Conservation (phyloP, 1,140 invertebrate genomes). For the Pogonus chalceus region DNA sequence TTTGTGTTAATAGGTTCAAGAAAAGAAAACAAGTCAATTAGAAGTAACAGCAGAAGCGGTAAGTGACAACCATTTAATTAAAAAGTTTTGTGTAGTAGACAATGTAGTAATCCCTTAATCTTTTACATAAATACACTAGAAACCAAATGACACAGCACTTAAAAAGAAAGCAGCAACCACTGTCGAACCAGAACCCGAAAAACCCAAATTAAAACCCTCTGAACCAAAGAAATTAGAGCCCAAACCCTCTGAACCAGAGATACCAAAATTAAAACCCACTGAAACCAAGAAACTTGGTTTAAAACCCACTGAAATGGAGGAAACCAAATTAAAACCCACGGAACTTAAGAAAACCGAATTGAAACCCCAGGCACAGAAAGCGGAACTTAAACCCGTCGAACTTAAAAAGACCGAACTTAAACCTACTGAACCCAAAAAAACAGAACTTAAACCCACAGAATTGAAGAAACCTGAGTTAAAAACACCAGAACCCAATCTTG, state of each 20-base stretch:
- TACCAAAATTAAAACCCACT: constrained; percentile 20
- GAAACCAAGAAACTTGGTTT: constrained; percentile 13
- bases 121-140: constrained; percentile 18
- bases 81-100: neutral
- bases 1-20: neutral
- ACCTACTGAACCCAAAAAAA: constrained; percentile 15
- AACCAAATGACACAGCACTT: constrained; percentile 26
- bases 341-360: constrained; percentile 15
- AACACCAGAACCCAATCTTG: constrained; percentile 15
- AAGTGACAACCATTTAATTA: constrained; percentile 18
- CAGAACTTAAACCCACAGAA: constrained; percentile 5
- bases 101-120: neutral
- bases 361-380: constrained; percentile 21
- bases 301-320: constrained; percentile 18
- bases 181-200: constrained; percentile 27
- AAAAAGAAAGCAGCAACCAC: constrained; percentile 29
- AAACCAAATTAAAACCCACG: constrained; percentile 11
- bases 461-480: constrained; percentile 16
- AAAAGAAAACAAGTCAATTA: constrained; percentile 15
- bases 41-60: constrained; percentile 29
- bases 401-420: constrained; percentile 15
- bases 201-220: constrained; percentile 23
- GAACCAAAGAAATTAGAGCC: constrained; percentile 14
- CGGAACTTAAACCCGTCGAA: constrained; percentile 30
- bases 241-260: constrained; percentile 24